Base-by-base conservation (phyloP, 2,113 vertebrate genomes). In the Amia ocellicauda region DNA sequence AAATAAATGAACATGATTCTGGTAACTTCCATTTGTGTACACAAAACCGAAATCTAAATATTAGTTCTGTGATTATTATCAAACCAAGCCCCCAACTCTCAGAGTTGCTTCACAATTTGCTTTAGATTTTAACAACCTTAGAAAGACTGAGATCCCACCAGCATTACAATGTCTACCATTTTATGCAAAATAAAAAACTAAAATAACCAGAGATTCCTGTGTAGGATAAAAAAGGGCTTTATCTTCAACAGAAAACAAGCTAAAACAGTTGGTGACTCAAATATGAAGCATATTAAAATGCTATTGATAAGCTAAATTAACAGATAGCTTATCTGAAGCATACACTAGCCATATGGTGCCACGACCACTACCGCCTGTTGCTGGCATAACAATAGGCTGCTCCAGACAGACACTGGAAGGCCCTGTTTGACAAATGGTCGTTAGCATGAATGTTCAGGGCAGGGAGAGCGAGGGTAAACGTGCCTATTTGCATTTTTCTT, bases 301-400 rank as follows among this genome's bases (percentile, higher is more conserved):
- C 85, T 79, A 82, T 84, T 89, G 91, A 91, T 91, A 90, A 90
- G 84, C 86, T 86, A 89, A 90, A 87, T 88, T 86, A 91, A 80
- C 85, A 86, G 89, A 91, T 87, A 85, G 87, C 87, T 91, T 92
- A 93, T 91, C 91, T 87, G 89, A 89, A 89, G 90, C 90, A 92
- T 91, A 94, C 90, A 94, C 83, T 74, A 87, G 90, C 93, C 96
- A 98, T 97, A 95, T 97, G 96, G 93, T 93, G 91, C 85, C 86
- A 92, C 87, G 87, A 89, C 87, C 86, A 88, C 88, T 83, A 80
- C 90, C 80, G 92, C 93, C 92, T 95, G 93, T 95, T 95, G 93
- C 93, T 92, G 89, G 83, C 81, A 76, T 90, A 91, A 96, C 94
- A 94, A 97, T 93, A 85, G 93, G 82, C 83, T 73, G 77, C 82